These are phyloP conservation scores for Plagodis dolabraria DNA, from an alignment of 2,888 invertebrate genomes.

Conservation along the genomic window DNA sequence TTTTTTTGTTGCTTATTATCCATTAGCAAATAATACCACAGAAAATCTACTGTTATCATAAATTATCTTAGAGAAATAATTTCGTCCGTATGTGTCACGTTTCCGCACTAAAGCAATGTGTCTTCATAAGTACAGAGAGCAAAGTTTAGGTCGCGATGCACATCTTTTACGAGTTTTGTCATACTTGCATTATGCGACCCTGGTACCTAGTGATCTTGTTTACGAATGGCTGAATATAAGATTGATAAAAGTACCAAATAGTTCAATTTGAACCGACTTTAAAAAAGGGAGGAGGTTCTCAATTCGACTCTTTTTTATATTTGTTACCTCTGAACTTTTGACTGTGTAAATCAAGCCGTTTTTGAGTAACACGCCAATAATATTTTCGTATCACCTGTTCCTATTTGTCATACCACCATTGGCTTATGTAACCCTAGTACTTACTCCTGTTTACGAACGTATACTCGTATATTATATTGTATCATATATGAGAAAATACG, in stretches of 20 bases:
- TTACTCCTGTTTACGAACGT: too few relatives aligned
- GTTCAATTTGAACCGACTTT: too few relatives aligned
- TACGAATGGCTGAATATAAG: slow-evolving; percentile 14
- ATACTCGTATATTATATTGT: too few relatives aligned
- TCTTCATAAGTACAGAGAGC: slow-evolving; percentile 61
- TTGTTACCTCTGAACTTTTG: too few relatives aligned
- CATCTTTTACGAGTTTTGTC: slow-evolving; percentile 44
- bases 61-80: slow-evolving; percentile 14
- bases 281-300: too few relatives aligned
- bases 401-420: not conserved
- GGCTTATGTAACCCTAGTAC: not conserved
- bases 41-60: not conserved
- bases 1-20: too few relatives aligned
- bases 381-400: too few relatives aligned
- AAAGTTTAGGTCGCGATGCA: slow-evolving; percentile 60
- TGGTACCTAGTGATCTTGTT: slow-evolving; percentile 44
- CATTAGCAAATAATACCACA: too few relatives aligned
- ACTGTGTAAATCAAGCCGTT: too few relatives aligned
- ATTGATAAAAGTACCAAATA: not conserved
- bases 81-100: slow-evolving; percentile 21
- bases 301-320: too few relatives aligned
- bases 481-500: too few relatives aligned
- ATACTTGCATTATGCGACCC: slow-evolving; percentile 47
- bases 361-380: too few relatives aligned
- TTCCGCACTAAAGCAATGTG: slow-evolving; percentile 49